A percentile compares a stretch with the other conserved stretches of the same genome.
Evolutionary conservation across 2,888 invertebrate genomes (phyloP).

Genomic region (Homarus gammarus): DNA sequence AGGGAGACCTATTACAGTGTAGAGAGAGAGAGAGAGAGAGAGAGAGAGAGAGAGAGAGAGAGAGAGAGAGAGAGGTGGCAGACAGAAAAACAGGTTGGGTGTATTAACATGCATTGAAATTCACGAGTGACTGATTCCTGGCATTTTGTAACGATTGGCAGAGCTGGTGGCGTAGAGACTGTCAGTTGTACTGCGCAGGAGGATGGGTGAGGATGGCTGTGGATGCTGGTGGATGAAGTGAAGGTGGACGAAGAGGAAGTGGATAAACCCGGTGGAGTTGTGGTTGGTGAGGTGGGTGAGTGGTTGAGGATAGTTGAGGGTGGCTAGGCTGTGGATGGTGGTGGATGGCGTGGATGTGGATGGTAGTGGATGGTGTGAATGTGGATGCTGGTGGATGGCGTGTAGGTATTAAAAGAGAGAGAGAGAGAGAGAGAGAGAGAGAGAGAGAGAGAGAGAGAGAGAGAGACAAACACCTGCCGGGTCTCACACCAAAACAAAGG

Average conservation of each 20-base stretch:
- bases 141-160: conserved; percentile 7
- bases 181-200: too few relatives aligned
- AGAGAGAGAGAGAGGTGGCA: not conserved
- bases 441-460: conserved; percentile 20
- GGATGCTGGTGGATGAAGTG: not conserved
- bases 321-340: not conserved
- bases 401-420: not conserved
- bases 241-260: too few relatives aligned
- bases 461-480: too few relatives aligned
- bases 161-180: not conserved
- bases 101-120: conserved; percentile 46
- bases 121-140: conserved; percentile 30
- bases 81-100: not conserved
- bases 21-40: not conserved
- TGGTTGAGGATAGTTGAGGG: too few relatives aligned
- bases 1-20: too few relatives aligned
- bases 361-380: not conserved
- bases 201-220: not conserved
- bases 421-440: conserved; percentile 31
- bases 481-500: too few relatives aligned
- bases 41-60: not conserved
- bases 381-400: not conserved
- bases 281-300: too few relatives aligned
- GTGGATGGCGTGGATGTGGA: not conserved
- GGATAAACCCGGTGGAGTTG: too few relatives aligned